These are phyloP conservation scores for Acanthosepion pharaonis DNA, from an alignment of 2,888 invertebrate genomes.

Conservation along the genomic window DNA sequence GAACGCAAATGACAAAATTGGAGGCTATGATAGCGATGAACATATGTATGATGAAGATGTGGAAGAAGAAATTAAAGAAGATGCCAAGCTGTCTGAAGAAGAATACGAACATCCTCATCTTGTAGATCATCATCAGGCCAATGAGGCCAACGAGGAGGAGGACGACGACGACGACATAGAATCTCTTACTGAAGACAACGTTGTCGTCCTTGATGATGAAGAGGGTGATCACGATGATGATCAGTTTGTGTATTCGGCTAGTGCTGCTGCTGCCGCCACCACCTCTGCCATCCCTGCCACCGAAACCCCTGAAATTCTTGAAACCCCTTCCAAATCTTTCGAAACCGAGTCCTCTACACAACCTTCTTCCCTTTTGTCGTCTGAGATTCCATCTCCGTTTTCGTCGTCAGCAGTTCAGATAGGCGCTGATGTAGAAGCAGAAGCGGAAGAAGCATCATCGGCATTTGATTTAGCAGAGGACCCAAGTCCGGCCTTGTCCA, in stretches of 20 bases:
- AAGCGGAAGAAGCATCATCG: constrained; percentile 18
- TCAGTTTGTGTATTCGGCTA: constrained; percentile 37
- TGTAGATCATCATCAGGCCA: not conserved
- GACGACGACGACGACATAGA: constrained; percentile 15
- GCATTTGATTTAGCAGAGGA: not conserved
- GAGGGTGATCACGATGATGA: not conserved
- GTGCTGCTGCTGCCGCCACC: not conserved
- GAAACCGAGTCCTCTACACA: not conserved
- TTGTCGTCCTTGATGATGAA: not conserved
- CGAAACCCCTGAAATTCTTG: not conserved
- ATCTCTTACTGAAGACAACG: constrained; percentile 41
- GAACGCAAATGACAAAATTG: not conserved
- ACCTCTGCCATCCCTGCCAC: not conserved
- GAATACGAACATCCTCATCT: constrained; percentile 13
- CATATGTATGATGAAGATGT: constrained; percentile 10
- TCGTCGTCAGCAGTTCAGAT: not conserved
- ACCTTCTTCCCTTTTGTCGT: not conserved
- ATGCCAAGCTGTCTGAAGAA: not conserved
- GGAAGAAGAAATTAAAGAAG: not conserved
- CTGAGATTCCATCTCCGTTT: not conserved
- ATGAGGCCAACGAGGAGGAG: not conserved
- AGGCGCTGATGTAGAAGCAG: not conserved
- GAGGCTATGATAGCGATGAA: constrained; percentile 43
- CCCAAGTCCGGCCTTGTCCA: constrained; percentile 1
- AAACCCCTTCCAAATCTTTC: not conserved